phyloP scores from a whole-genome alignment of 2,113 vertebrate species.

The Climacteris rufus region DNA sequence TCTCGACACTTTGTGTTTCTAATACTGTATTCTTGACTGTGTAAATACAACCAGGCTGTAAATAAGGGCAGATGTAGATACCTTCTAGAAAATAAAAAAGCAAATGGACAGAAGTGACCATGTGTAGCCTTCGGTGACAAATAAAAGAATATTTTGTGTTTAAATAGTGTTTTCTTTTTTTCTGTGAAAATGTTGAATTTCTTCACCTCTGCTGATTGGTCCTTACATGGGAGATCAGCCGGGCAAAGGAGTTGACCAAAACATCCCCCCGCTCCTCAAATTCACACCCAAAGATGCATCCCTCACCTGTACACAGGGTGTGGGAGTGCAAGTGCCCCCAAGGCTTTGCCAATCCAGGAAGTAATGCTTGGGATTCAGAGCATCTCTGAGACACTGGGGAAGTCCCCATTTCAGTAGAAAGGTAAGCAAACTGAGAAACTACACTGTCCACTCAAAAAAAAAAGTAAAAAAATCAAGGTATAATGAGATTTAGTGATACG shows the following conservation, averaged over 20 bases:
- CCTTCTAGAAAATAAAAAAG: conserved; percentile 84
- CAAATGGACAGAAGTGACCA: conserved; percentile 82
- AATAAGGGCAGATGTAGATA: conserved; percentile 98
- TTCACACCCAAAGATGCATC: background rate
- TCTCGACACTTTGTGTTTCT: conserved; percentile 80
- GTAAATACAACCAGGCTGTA: conserved; percentile 96
- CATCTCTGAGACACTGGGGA: background rate
- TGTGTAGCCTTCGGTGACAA: conserved; percentile 96
- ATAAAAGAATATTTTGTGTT: conserved; percentile 99
- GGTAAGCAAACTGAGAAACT: background rate
- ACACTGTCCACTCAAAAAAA: background rate
- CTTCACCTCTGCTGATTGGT: background rate
- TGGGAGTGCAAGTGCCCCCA: background rate
- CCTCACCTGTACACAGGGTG: fast-evolving
- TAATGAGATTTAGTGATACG: background rate
- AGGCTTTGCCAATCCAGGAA: background rate
- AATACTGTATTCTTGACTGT: conserved; percentile 90
- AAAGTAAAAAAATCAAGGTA: background rate
- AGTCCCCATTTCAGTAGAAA: background rate
- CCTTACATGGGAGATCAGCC: background rate
- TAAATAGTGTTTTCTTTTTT: conserved; percentile 54
- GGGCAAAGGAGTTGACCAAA: background rate
- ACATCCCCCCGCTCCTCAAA: background rate
- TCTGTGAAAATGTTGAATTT: background rate
- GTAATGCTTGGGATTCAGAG: background rate